Evolutionary conservation across 2,797 vertebrate species (phyloP).

Genomic region (Graptemys geographica): DNA sequence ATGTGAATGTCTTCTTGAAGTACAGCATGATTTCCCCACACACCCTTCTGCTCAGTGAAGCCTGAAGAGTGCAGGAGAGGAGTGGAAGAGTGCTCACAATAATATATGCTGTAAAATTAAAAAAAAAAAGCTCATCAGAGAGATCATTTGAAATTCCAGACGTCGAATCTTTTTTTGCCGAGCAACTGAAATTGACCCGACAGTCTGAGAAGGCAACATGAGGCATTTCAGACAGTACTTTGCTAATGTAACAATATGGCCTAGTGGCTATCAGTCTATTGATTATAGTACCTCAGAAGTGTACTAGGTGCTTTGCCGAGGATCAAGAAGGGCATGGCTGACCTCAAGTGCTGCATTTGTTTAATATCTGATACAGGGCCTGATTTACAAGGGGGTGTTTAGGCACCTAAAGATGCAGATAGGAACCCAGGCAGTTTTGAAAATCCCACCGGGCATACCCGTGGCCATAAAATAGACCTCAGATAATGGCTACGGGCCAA

Average conservation of each 20-base stretch:
- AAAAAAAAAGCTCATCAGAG: accelerated
- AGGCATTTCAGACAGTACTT: not conserved
- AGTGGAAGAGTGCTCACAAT: not conserved
- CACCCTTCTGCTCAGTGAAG: not conserved
- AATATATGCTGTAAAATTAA: accelerated
- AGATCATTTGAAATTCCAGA: not conserved
- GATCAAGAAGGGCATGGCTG: not conserved
- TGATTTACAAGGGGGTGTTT: not conserved
- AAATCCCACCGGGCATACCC: no score
- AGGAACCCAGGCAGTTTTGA: no score
- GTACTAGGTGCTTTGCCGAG: not conserved
- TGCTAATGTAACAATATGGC: accelerated
- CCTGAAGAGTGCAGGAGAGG: not conserved
- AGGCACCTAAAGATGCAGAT: not conserved
- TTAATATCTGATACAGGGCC: not conserved
- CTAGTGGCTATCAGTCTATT: not conserved
- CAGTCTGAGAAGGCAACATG: accelerated
- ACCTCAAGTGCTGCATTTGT: not conserved
- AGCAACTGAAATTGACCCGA: not conserved
- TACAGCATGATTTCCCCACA: not conserved
- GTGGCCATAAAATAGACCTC: not conserved
- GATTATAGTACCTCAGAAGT: not conserved
- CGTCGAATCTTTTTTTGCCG: not conserved
- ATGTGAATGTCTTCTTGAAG: constrained; percentile 78
- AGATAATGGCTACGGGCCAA: no score